Evolutionary conservation across 2,888 invertebrate species (phyloP).

Genomic region (Crematogaster levior): DNA sequence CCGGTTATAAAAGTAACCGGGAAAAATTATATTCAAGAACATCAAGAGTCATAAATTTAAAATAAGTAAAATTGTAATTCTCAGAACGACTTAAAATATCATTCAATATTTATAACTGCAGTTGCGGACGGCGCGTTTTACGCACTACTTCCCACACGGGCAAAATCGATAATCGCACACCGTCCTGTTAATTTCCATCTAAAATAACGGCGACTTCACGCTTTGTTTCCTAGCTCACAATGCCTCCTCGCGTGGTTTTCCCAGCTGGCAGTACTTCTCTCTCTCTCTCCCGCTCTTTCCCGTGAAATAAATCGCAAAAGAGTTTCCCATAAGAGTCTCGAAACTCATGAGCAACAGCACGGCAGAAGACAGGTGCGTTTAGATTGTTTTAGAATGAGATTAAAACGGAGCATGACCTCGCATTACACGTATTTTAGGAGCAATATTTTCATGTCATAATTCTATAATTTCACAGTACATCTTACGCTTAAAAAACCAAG

Average conservation of each 20-base stretch:
- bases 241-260: constrained; percentile 16
- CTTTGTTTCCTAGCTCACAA: constrained; percentile 40
- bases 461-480: neutral
- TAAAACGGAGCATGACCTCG: neutral
- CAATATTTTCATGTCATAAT: neutral
- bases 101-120: neutral
- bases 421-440: neutral
- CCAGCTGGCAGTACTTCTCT: constrained; percentile 16
- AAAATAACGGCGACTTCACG: constrained; percentile 34
- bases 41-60: neutral
- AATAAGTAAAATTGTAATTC: neutral
- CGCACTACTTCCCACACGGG: constrained; percentile 28
- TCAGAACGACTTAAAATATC: neutral
- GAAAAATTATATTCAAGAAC: too few relatives aligned
- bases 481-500: neutral
- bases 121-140: constrained; percentile 24
- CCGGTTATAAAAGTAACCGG: neutral
- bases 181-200: constrained; percentile 42
- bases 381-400: constrained; percentile 19
- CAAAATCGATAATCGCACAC: constrained; percentile 18
- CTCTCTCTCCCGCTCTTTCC: neutral
- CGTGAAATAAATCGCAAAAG: constrained; percentile 33
- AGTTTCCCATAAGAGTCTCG: constrained; percentile 17
- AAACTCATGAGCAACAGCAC: neutral
- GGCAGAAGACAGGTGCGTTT: neutral